Evolutionary conservation across 1,140 invertebrate species (phyloP).

Genomic region (Rhynchophorus ferrugineus): DNA sequence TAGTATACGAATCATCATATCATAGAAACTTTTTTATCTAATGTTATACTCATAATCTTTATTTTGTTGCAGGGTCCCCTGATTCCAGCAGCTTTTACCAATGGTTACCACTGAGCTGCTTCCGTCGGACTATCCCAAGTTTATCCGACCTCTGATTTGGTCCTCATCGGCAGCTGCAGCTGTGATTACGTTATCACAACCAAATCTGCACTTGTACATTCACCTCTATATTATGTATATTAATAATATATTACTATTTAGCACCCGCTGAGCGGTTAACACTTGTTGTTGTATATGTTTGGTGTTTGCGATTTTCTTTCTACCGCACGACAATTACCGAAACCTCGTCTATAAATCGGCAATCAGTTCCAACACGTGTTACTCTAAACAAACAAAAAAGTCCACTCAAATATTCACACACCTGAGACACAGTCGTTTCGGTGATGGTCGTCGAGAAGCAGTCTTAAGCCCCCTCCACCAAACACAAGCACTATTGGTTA

Average conservation of each 20-base stretch:
- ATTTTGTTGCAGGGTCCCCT: slow-evolving; percentile 74
- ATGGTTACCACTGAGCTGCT: slow-evolving; percentile 78
- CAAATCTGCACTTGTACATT: slow-evolving; percentile 42
- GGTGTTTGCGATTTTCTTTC: slow-evolving; percentile 38
- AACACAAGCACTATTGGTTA: slow-evolving; percentile 42
- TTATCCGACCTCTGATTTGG: slow-evolving; percentile 20
- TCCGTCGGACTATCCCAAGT: slow-evolving; percentile 31
- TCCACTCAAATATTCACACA: not conserved
- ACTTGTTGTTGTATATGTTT: slow-evolving; percentile 43
- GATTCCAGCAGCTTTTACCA: slow-evolving; percentile 89
- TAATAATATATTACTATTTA: slow-evolving; percentile 35
- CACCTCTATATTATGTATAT: slow-evolving; percentile 39
- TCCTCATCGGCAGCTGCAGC: slow-evolving; percentile 36
- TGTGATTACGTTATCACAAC: slow-evolving; percentile 40
- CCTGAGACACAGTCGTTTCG: not conserved
- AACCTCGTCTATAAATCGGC: not conserved
- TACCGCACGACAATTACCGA: slow-evolving; percentile 24
- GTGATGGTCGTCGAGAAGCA: slow-evolving; percentile 3
- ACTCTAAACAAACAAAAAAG: not conserved
- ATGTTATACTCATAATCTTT: no score
- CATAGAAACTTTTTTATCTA: no score
- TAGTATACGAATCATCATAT: no score
- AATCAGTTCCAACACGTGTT: not conserved
- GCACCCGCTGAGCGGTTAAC: slow-evolving; percentile 39
- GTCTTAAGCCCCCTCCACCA: slow-evolving; percentile 29